Evolutionary conservation across 2,113 vertebrate genomes (phyloP).

Genomic region (Nesoenas mayeri): DNA sequence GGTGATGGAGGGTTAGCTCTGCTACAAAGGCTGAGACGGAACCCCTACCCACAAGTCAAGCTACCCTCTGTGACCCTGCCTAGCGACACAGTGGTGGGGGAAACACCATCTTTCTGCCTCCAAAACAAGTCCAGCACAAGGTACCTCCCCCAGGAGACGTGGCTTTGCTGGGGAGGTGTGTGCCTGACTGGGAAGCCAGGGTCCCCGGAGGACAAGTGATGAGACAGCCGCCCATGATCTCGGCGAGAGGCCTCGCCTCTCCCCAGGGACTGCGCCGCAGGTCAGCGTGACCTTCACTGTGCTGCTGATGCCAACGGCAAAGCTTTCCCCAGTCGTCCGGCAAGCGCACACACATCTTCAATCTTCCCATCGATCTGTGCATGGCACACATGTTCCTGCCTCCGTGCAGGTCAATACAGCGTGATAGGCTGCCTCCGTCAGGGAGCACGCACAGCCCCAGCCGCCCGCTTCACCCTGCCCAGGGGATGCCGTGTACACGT

Average conservation of each 20-base stretch:
- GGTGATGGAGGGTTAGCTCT: neutral
- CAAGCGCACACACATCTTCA: constrained; percentile 55
- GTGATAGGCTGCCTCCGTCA: constrained; percentile 56
- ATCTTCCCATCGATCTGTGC: constrained; percentile 66
- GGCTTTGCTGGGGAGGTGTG: neutral
- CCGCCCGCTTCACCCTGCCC: neutral
- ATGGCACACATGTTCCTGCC: constrained; percentile 61
- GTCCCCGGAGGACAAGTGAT: neutral
- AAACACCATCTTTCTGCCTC: neutral
- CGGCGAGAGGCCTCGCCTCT: neutral
- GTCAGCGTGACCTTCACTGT: constrained; percentile 56
- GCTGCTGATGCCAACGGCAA: constrained; percentile 60
- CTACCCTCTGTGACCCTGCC: neutral
- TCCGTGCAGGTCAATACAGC: constrained; percentile 54
- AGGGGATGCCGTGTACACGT: neutral
- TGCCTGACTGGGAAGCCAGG: neutral
- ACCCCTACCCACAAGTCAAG: neutral
- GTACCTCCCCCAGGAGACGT: neutral
- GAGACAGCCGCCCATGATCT: constrained; percentile 6
- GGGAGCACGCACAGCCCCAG: constrained; percentile 28
- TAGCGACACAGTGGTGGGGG: neutral
- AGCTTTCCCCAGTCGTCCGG: constrained; percentile 41
- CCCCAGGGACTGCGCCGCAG: neutral
- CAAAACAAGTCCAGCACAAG: neutral
- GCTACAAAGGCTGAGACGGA: neutral